Evolutionary conservation across 64 coral and sea anemone species (phyloP).

Genomic region (Exaiptasia diaphana): DNA sequence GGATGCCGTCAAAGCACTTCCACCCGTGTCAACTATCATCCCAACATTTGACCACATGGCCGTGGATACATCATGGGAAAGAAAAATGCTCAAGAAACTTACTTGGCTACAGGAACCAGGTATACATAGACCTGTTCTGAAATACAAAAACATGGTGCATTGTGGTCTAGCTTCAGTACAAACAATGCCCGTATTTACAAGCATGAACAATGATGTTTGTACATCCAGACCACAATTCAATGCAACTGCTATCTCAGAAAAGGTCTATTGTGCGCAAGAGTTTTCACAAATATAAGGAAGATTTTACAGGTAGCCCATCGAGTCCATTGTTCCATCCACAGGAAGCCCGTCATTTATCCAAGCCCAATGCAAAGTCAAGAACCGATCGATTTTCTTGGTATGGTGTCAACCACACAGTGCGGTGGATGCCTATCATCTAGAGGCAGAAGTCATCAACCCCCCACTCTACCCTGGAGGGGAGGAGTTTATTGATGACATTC

Average conservation of each 20-base stretch:
- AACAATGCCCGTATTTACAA: background rate
- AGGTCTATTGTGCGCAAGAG: no score
- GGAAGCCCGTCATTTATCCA: conserved; percentile 60
- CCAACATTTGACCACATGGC: conserved; percentile 89
- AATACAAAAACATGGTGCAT: no score
- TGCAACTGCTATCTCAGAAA: background rate
- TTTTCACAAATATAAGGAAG: no score
- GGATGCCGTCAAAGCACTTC: conserved; percentile 59
- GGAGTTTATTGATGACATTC: conserved; percentile 26
- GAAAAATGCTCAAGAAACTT: conserved; percentile 80
- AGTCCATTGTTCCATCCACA: background rate
- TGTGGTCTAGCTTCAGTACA: no score
- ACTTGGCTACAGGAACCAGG: conserved; percentile 83
- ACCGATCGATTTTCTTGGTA: conserved; percentile 54
- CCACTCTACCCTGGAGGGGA: conserved; percentile 11
- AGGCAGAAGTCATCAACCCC: conserved; percentile 53
- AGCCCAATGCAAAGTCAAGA: conserved; percentile 61
- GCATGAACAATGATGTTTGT: background rate
- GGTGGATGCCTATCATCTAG: conserved; percentile 58
- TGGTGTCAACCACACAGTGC: conserved; percentile 74
- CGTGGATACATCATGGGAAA: conserved; percentile 86
- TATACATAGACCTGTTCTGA: no score
- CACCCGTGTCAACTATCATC: conserved; percentile 44
- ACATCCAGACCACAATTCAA: background rate
- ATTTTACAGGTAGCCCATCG: no score